Evolutionary conservation across 2,797 vertebrate genomes (phyloP).

Genomic region (Alfaro cultratus): DNA sequence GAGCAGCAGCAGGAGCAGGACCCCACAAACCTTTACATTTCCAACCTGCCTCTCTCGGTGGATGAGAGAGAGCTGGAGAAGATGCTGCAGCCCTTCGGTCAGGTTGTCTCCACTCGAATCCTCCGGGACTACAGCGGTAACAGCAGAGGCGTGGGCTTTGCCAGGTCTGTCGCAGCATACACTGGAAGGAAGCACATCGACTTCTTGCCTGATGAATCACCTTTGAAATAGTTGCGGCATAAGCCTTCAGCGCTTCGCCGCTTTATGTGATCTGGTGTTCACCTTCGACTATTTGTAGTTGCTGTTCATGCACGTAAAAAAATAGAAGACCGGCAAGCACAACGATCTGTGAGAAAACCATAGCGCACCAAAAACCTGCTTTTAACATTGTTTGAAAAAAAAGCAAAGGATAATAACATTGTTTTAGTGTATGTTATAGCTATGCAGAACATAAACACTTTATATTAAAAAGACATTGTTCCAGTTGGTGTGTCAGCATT

Average conservation of each 20-base stretch:
- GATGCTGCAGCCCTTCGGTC: conserved; percentile 96
- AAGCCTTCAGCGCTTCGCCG: background rate
- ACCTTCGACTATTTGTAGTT: conserved; percentile 8
- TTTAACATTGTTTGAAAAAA: background rate
- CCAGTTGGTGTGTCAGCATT: background rate
- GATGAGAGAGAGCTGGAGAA: conserved; percentile 98
- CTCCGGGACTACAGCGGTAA: conserved; percentile 94
- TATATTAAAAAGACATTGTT: background rate
- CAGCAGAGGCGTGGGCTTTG: conserved; percentile 97
- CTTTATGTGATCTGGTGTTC: background rate
- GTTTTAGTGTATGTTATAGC: background rate
- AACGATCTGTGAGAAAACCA: background rate
- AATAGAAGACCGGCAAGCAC: background rate
- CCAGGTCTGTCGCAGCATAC: conserved; percentile 84
- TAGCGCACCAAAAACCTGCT: background rate
- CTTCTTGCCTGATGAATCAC: background rate
- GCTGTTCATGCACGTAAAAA: background rate
- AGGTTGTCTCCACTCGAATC: conserved; percentile 97
- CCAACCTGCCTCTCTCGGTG: conserved; percentile 96
- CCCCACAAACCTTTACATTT: conserved; percentile 98
- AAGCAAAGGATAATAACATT: background rate
- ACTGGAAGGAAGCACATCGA: background rate
- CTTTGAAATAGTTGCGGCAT: conserved; percentile 9
- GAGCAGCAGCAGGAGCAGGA: conserved; percentile 99
- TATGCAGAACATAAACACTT: background rate